A percentile compares a stretch with the other conserved stretches of the same genome.
phyloP scores from a whole-genome alignment of 1,140 invertebrate species.

The Phenacoccus solenopsis region DNA sequence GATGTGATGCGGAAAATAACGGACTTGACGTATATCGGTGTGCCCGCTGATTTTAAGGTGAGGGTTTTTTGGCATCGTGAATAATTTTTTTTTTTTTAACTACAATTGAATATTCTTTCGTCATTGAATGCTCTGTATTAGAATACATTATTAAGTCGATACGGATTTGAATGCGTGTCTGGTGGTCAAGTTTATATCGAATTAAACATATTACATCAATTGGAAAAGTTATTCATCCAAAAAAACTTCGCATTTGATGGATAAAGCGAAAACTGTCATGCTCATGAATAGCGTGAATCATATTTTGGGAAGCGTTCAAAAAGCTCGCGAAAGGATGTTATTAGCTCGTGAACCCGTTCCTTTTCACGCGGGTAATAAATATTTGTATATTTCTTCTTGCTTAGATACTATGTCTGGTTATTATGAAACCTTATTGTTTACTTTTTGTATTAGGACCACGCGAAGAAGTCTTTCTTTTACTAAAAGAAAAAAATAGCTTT shows the following conservation, averaged over 20 bases:
- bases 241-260: constrained; percentile 21
- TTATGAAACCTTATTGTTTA: too few species aligned
- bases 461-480: too few species aligned
- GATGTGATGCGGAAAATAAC: constrained; percentile 44
- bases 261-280: constrained; percentile 28
- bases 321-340: constrained; percentile 38
- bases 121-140: constrained; percentile 25
- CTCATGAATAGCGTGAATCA: constrained; percentile 35
- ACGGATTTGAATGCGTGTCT: constrained; percentile 38
- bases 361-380: background rate
- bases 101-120: background rate
- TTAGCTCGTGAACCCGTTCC: constrained; percentile 19
- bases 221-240: constrained; percentile 25
- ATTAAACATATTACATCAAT: constrained; percentile 39
- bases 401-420: too few species aligned
- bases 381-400: too few species aligned
- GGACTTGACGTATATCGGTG: constrained; percentile 40
- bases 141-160: constrained; percentile 35
- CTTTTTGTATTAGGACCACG: too few species aligned
- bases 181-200: constrained; percentile 39
- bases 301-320: constrained; percentile 37
- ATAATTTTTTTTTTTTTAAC: background rate
- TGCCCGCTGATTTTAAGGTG: constrained; percentile 31
- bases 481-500: too few species aligned
- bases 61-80: constrained; percentile 5